These are phyloP conservation scores for Cossypha niveicapilla DNA, from an alignment of 2,797 vertebrate species.

Conservation along the genomic window DNA sequence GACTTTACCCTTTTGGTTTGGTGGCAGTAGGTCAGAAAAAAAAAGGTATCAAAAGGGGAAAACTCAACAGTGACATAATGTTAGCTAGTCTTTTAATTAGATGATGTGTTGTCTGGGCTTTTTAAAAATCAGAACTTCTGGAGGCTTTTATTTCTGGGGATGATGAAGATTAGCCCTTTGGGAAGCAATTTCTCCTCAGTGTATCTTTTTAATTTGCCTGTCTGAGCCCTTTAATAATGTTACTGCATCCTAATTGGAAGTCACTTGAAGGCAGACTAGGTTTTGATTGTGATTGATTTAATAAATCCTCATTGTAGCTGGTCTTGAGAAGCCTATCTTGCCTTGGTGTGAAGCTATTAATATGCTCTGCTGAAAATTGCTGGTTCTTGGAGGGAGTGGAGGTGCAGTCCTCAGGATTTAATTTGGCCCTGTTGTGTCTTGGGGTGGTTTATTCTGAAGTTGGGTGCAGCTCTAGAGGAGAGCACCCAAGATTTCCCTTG, in stretches of 20 bases:
- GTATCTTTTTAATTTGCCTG: constrained; percentile 21
- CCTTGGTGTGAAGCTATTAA: neutral
- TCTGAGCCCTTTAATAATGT: neutral
- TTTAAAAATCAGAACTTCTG: neutral
- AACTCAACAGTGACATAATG: neutral
- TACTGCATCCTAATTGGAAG: constrained; percentile 42
- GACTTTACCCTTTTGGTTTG: neutral
- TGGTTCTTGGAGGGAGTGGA: neutral
- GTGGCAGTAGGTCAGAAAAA: neutral
- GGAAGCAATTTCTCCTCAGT: neutral
- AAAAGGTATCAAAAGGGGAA: neutral
- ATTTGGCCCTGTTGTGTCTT: neutral
- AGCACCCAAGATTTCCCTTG: neutral
- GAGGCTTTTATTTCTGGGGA: constrained; percentile 1
- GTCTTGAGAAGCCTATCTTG: neutral
- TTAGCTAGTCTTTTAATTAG: neutral
- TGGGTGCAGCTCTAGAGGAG: neutral
- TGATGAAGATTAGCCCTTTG: constrained; percentile 8
- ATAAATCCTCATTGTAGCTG: neutral
- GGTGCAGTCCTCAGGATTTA: neutral
- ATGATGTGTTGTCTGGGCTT: neutral
- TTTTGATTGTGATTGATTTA: constrained; percentile 40
- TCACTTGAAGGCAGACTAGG: constrained; percentile 5
- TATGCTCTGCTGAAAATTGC: neutral
- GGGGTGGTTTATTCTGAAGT: neutral